Evolutionary conservation across 53 echinoderm and acorn worm genomes (phyloP), one percentile per base, ranked within the genome.

Genomic region (Paelopatides confundens): DNA sequence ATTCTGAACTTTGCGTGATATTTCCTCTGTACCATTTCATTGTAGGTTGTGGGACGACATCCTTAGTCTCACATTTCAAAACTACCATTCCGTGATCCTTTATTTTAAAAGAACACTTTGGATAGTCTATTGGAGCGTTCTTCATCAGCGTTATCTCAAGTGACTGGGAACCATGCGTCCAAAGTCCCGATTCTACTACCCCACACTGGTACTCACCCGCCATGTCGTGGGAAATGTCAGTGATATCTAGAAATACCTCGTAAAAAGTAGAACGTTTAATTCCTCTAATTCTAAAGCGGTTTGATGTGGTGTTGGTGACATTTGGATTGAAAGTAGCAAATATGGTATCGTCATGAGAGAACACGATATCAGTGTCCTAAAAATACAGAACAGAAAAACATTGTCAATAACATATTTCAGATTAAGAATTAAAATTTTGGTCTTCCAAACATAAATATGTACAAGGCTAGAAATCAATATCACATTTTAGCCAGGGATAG

Each of bases 141-240:
- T 34, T 11, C 31, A 79, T 51, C 51, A 14, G 8, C 5, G 29
- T 3, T 9, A 79, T 6, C 1, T 50, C 5, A 21, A 21, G 12
- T 13, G 3, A 2, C 3, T 17, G 2, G 29, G 79, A 79, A 21
- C 52, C 79, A 27, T 0, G 1, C 4, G 0, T 2, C 31, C 43
- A 53, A 3, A 0, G 3, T 18, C 0, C 33, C 0, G 58, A 58
- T 1, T 18, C n/a, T 0, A 29, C 0, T 33, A 51, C 5, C 32
- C 29, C 51, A 79, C 79, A 79, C 21, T 79, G 79, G 53, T 79
- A 53, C 17, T 15, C 31, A 14, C 35, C 49, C 11, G 12, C 79
- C 9, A 27, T 30, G 4, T 53, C 54, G 13, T 51, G 10, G 10
- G 28, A 29, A 27, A 52, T 31, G 24, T 30, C 53, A 26, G 79